Base-by-base conservation (phyloP, 1,140 invertebrate genomes). In the Eurosta solidaginis region DNA sequence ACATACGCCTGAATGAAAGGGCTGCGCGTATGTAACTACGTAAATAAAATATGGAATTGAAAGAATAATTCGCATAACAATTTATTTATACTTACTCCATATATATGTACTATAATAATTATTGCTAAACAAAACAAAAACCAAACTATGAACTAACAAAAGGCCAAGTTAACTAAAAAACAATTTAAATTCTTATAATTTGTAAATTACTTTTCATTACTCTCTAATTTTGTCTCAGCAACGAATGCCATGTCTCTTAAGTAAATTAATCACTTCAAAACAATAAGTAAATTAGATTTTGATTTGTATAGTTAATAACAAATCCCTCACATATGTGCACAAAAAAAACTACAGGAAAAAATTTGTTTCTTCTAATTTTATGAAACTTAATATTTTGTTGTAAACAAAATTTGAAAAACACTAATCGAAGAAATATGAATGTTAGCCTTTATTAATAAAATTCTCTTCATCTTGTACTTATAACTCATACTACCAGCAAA, bases 151-250 rank as follows among this genome's bases (percentile, higher is more conserved):
- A 87, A 87, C 85, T 87, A 87, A 87, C 85, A 83, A 87, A 87
- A 87, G 85, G 85, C 85, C 85, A 87, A 87, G 85, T 87, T 87
- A 87, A 87, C 85, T 83, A 87, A 81, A n/a, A n/a, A 81, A 80
- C 79, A 78, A 80, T 77, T 78, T 79, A 49, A 73, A 79, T 20
- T 75, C 75, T 75, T 73, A 79, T 77, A 49, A 78, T 76, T 78
- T 78, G 77, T 78, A 78, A 68, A 78, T 78, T 78, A 78, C 54
- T 44, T 29, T 77, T 73, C 47, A 73, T 78, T 78, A n/a, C 29
- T 77, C 36, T 77, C 77, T 78, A 33, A 77, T 80, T n/a, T 59
- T 77, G 29, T n/a, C 74, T 75, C 27, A 17, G 47, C 17, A 45
- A 47, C 36, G 74, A 47, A 25, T 47, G 17, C 44, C 44, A 47